Evolutionary conservation across 2,113 vertebrate species (phyloP).

Genomic region (Alces alces): DNA sequence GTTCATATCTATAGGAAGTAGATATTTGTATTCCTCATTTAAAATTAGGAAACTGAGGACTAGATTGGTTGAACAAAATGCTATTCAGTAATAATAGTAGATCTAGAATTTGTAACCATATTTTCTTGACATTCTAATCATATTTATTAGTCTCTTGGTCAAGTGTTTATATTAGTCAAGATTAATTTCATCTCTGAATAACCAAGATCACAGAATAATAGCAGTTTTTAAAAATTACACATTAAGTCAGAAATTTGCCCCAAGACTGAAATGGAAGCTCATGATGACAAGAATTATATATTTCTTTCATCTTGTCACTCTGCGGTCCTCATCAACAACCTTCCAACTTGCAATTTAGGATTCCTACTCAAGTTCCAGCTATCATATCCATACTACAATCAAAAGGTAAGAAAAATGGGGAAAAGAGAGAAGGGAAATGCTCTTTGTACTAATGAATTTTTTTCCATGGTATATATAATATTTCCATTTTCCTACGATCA

Average conservation of each 20-base stretch:
- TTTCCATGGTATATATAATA: neutral
- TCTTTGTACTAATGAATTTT: neutral
- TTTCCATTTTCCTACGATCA: neutral
- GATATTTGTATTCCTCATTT: neutral
- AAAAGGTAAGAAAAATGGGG: neutral
- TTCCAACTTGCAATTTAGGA: neutral
- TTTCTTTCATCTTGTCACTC: neutral
- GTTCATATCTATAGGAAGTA: neutral
- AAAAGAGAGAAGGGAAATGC: neutral
- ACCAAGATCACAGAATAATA: neutral
- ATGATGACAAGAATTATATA: neutral
- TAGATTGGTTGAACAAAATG: neutral
- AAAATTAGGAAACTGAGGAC: neutral
- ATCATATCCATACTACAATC: neutral
- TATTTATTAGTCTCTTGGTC: neutral
- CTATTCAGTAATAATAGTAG: neutral
- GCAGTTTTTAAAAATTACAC: neutral
- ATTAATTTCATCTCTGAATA: neutral
- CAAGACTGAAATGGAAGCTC: neutral
- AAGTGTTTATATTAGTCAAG: neutral
- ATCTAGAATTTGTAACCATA: neutral
- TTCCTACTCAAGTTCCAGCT: neutral
- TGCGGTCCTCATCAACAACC: neutral
- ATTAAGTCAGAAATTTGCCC: neutral
- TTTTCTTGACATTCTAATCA: neutral